phyloP scores from a whole-genome alignment of 2,113 vertebrate species.

The Sander lucioperca region DNA sequence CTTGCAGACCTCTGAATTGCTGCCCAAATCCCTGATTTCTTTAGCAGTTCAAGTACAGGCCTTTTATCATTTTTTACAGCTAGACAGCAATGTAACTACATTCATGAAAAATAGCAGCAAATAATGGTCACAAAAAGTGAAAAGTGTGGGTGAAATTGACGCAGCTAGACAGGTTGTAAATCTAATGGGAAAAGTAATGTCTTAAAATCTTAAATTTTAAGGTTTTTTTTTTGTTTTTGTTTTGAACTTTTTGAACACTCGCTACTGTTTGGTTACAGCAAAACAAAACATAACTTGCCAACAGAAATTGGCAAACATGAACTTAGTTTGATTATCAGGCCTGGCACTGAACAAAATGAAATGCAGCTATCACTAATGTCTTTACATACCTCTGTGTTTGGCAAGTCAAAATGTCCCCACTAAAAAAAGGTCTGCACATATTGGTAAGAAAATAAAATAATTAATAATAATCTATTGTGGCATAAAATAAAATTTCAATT shows the following conservation, averaged over 20 bases:
- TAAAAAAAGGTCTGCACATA: neutral
- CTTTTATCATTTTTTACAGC: neutral
- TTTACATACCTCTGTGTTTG: neutral
- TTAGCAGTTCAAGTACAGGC: neutral
- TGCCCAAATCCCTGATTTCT: neutral
- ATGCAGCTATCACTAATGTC: too few relatives aligned
- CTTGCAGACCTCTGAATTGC: neutral
- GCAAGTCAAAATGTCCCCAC: neutral
- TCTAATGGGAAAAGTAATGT: too few relatives aligned
- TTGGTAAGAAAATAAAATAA: neutral
- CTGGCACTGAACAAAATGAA: neutral
- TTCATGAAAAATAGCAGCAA: neutral
- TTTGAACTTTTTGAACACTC: too few relatives aligned
- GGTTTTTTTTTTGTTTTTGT: too few relatives aligned
- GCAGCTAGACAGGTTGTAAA: neutral
- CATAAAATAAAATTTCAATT: neutral
- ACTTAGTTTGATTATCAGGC: neutral
- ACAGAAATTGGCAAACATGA: neutral
- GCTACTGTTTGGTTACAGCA: neutral
- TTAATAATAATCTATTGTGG: neutral
- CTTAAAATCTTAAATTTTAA: too few relatives aligned
- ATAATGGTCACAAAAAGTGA: too few relatives aligned
- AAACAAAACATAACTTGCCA: neutral
- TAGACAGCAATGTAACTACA: neutral
- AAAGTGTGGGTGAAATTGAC: neutral